A percentile compares a stretch with the other conserved stretches of the same genome.
Conservation (phyloP, 2,113 vertebrate species). For the Nanorana parkeri region DNA sequence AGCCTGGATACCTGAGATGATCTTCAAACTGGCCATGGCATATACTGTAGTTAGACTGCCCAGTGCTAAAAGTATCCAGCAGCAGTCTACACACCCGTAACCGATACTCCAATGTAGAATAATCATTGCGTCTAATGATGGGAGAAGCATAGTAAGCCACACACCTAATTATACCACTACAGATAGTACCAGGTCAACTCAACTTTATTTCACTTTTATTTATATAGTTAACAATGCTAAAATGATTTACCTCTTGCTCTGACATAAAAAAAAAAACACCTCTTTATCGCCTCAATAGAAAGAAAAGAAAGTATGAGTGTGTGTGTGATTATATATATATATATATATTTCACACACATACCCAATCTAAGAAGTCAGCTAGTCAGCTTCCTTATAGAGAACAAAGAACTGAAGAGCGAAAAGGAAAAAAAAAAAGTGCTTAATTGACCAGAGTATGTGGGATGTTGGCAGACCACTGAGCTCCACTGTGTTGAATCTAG, state of each 20-base stretch:
- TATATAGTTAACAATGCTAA: conserved; percentile 83
- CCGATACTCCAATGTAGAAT: too few species aligned
- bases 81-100: too few species aligned
- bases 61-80: too few species aligned
- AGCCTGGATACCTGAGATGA: too few species aligned
- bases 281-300: conserved; percentile 66
- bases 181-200: conserved; percentile 74
- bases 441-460: conserved; percentile 70
- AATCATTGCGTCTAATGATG: too few species aligned
- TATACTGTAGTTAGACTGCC: too few species aligned
- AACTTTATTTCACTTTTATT: conserved; percentile 83
- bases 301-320: conserved; percentile 67
- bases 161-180: conserved; percentile 43
- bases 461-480: too few species aligned
- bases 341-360: conserved; percentile 61
- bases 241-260: conserved; percentile 80
- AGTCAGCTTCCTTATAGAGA: conserved; percentile 26
- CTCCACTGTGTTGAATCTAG: not conserved
- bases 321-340: conserved; percentile 72
- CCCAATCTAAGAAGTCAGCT: too few species aligned
- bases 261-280: conserved; percentile 81
- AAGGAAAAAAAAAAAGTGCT: conserved; percentile 78
- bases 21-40: too few species aligned
- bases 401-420: conserved; percentile 6
- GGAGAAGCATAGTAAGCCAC: too few species aligned